Base-by-base conservation (phyloP, 2,888 invertebrate genomes). In the Masnerella sp. region DNA sequence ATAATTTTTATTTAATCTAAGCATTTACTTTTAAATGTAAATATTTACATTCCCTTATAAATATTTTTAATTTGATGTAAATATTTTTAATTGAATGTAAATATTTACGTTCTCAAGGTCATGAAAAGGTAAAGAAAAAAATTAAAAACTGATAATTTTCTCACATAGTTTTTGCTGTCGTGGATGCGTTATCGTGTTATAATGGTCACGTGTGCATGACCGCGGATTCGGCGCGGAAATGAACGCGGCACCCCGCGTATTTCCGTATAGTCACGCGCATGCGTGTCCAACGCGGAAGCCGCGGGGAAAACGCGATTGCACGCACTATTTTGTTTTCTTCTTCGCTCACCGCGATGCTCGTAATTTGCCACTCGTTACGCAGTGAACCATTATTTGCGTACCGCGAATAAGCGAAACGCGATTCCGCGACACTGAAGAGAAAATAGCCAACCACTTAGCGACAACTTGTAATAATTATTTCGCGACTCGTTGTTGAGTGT, bases 241-340 rank as follows among this genome's bases (percentile, higher is more conserved):
- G 22, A n/a, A n/a, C n/a, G n/a, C n/a, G n/a, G n/a, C n/a, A n/a
- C 15, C n/a, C 34, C 22, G 51, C 11, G 36, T 34, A 18, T 30
- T 67, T 49, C 67, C 38, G 67, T 9, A 8, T 11, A 11, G 11
- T 17, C 14, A 25, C 18, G 11, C 11, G 12, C 40, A 32, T 32
- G 30, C 18, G 14, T 40, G 42, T 58, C 32, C 34, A 34, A 34
- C n/a, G 34, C 67, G 67, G 67, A 67, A 67, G 42, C 28, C 7
- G n/a, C 5, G 30, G 56, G 20, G 28, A 38, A 49, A 67, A 58
- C 42, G 42, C 58, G 12, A 58, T 56, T 22, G 40, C 49, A 54
- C 49, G 38, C 42, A 30, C 32, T 45, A 54, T 56, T 65, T 38
- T 42, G 56, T 58, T 67, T 67, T 58, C 38, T 65, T 51, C 17